Conservation (phyloP, 2,888 invertebrate species). For the Cosmorhoe ocellata region DNA sequence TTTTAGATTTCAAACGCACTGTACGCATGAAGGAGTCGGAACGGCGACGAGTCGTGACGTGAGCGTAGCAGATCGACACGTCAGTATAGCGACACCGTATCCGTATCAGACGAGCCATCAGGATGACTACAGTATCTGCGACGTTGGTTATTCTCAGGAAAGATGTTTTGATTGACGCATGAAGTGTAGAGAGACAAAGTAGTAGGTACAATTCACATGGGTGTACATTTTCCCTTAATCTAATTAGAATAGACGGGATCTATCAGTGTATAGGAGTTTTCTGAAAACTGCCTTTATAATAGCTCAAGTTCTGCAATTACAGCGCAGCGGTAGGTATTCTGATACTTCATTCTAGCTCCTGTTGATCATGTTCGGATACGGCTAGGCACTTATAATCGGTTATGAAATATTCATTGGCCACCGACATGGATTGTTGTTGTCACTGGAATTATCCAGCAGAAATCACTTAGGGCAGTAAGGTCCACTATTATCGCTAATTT, state of each 20-base stretch:
- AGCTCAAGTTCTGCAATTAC: too few species aligned
- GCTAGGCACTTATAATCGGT: conserved; percentile 60
- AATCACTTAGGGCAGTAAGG: conserved; percentile 62
- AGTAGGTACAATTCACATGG: too few species aligned
- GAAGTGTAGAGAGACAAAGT: background rate
- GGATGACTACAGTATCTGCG: conserved; percentile 43
- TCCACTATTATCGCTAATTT: conserved; percentile 67
- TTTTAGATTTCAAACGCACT: conserved; percentile 62
- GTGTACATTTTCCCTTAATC: too few species aligned
- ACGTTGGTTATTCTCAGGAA: background rate
- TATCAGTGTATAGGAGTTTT: too few species aligned
- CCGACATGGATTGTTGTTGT: conserved; percentile 70
- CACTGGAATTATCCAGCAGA: conserved; percentile 67
- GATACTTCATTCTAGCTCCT: conserved; percentile 21
- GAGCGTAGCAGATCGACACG: conserved; percentile 54
- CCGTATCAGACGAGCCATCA: conserved; percentile 54
- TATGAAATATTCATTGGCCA: conserved; percentile 77
- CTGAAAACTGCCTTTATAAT: too few species aligned
- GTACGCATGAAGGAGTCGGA: conserved; percentile 40
- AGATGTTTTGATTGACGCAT: background rate
- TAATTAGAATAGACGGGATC: too few species aligned
- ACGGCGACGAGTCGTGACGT: conserved; percentile 64
- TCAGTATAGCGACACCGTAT: conserved; percentile 44
- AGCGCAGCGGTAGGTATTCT: conserved; percentile 17
- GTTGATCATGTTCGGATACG: conserved; percentile 22